A percentile compares a stretch with the other conserved stretches of the same genome.
phyloP scores from a whole-genome alignment of 2,888 invertebrate genomes.

The Brachylomia viminalis region DNA sequence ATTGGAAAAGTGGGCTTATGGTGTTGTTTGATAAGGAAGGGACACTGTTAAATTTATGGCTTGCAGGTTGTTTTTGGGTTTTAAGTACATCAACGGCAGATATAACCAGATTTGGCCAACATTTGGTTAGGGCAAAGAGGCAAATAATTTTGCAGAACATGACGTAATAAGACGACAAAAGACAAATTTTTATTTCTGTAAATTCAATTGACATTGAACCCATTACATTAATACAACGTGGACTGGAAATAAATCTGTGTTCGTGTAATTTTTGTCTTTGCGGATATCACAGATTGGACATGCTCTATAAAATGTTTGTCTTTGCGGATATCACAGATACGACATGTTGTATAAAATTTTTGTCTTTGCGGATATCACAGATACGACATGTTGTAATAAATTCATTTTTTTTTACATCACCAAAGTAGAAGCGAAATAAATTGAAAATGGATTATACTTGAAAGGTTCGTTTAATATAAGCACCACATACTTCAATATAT shows the following conservation, averaged over 20 bases:
- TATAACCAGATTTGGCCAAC: conserved; percentile 11
- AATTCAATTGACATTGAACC: conserved; percentile 42
- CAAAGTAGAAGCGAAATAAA: conserved; percentile 12
- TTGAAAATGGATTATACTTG: conserved; percentile 17
- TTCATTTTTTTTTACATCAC: background rate
- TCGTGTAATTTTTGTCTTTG: background rate
- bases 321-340: conserved; percentile 3
- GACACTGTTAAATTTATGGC: conserved; percentile 13
- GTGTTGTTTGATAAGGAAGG: conserved; percentile 47
- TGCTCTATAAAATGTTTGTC: background rate
- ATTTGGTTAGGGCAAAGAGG: background rate
- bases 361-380: no score
- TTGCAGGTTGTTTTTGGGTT: conserved; percentile 17
- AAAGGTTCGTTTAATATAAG: conserved; percentile 10
- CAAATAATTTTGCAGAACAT: background rate
- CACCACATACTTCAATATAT: conserved; percentile 12
- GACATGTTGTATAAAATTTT: background rate
- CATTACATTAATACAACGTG: conserved; percentile 8
- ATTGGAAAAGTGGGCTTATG: conserved; percentile 50
- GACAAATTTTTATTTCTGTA: background rate
- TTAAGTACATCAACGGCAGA: conserved; percentile 15
- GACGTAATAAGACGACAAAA: background rate
- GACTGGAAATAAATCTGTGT: conserved; percentile 23
- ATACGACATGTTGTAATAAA: background rate
- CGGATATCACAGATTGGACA: conserved; percentile 10